A percentile compares a stretch with the other conserved stretches of the same genome.
Evolutionary conservation across 1,140 invertebrate species (phyloP).

Genomic region (Atta cephalotes): DNA sequence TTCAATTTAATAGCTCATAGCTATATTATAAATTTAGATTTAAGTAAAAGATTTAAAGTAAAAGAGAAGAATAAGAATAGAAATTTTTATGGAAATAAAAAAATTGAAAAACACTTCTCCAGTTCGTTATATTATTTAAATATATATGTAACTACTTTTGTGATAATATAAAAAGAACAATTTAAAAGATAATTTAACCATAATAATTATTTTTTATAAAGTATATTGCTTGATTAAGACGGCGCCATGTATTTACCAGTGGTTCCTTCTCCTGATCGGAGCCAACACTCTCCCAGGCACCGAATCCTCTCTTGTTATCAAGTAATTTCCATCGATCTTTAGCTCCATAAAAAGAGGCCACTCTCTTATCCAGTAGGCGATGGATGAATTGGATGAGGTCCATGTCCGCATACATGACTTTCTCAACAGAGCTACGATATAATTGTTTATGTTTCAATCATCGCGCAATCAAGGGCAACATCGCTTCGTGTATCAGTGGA

Average conservation of each 20-base stretch:
- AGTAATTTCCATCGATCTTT: conserved; percentile 86
- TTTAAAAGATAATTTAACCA: not conserved
- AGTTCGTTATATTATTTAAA: not conserved
- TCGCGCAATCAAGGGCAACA: conserved; percentile 81
- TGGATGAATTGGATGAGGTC: conserved; percentile 87
- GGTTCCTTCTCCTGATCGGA: conserved; percentile 83
- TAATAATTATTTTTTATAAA: not conserved
- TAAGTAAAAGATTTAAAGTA: not conserved
- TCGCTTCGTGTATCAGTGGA: conserved; percentile 85
- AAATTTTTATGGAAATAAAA: conserved; percentile 15
- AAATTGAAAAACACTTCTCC: conserved; percentile 4
- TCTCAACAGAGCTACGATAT: conserved; percentile 86
- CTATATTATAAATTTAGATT: not conserved
- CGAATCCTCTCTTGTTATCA: conserved; percentile 83
- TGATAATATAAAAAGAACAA: too few relatives aligned
- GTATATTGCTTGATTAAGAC: not conserved
- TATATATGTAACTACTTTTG: not conserved
- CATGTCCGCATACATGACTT: conserved; percentile 87
- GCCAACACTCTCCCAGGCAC: conserved; percentile 87
- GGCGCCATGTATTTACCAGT: conserved; percentile 68
- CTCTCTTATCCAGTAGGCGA: conserved; percentile 87
- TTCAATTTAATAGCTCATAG: not conserved
- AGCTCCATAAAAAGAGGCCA: conserved; percentile 86
- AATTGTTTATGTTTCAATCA: conserved; percentile 84
- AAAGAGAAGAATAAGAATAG: not conserved